Base-by-base conservation (phyloP, 2,888 invertebrate genomes). In the Alviniconcha strummeri region DNA sequence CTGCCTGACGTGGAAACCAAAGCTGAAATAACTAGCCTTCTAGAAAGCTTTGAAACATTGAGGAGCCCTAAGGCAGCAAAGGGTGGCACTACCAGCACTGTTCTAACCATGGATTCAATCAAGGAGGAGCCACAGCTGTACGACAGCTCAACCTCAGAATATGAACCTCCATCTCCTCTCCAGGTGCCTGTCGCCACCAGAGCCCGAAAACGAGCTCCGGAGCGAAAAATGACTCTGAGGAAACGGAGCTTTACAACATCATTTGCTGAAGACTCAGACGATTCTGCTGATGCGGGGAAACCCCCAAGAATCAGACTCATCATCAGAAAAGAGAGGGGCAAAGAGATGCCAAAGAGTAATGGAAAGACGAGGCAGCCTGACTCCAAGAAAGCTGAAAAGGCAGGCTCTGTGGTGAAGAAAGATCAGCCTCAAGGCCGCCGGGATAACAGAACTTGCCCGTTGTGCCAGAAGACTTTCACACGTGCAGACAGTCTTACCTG, bases 401-500 rank as follows among this genome's bases (percentile, higher is more conserved):
- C 52, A 36, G 4, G 64, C 11, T 11, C 60, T 13, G 13, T 1
- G 60, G 60, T 60, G 60, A 13, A 13, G 13, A 60, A 60, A 60
- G 36, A 36, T 36, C 75, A 75, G 55, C 55, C 55, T 9, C 75
- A 55, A 75, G 13, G 17, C 5, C 55, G 17, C 54, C 11, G 72
- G 36, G 60, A 17, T 52, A 64, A 19, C 78, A 78, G 52, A 64
- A 78, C 64, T 4, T 81, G 81, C 17, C 71, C n/a, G 15, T 54
- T 72, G 7, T 81, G 81, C 57, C n/a, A 52, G 52, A 81, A 81
- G 36, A 57, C 36, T 13, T 81, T 81, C 19, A 74, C 57, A 5
- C 56, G 81, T 4, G 11, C 57, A 36, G 81, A 81, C 17, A 81
- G 81, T 72, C 81, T 81, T 5, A 81, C 81, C 9, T 13, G 55